Evolutionary conservation across 1,140 invertebrate genomes (phyloP).

Genomic region (Arion vulgaris): DNA sequence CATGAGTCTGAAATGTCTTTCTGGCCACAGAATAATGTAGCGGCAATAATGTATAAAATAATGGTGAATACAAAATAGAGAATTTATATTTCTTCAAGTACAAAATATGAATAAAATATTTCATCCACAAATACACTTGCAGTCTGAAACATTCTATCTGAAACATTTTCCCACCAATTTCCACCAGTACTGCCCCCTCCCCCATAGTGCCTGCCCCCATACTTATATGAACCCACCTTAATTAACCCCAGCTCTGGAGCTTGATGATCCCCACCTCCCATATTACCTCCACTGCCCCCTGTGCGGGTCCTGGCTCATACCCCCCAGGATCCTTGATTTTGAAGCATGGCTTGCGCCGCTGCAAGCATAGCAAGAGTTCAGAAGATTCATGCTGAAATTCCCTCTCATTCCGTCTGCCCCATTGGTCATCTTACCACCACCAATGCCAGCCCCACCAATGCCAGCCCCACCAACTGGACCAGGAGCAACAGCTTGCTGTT

Average conservation of each 20-base stretch:
- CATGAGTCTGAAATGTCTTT: no score
- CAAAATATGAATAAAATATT: no score
- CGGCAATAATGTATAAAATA: no score
- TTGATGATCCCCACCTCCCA: constrained; percentile 40
- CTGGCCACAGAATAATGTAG: no score
- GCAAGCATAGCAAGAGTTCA: constrained; percentile 67
- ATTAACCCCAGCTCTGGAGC: not conserved
- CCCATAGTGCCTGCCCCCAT: constrained; percentile 22
- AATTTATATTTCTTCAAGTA: no score
- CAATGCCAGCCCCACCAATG: no score
- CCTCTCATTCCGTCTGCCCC: constrained; percentile 46
- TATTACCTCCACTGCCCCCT: constrained; percentile 49
- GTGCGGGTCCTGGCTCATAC: constrained; percentile 54
- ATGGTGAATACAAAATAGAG: no score
- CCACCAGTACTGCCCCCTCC: not conserved
- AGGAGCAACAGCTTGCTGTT: constrained; percentile 42
- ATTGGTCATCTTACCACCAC: constrained; percentile 49
- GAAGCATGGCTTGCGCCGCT: constrained; percentile 66
- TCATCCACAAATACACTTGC: no score
- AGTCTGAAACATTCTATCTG: no score
- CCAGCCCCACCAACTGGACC: constrained; percentile 33
- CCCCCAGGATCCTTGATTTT: constrained; percentile 60
- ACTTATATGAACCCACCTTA: constrained; percentile 13
- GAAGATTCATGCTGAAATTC: constrained; percentile 60
- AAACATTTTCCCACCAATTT: constrained; percentile 35